Evolutionary conservation across 1,140 invertebrate genomes (phyloP), one percentile per base, ranked within the genome.

Genomic region (Atta colombica): DNA sequence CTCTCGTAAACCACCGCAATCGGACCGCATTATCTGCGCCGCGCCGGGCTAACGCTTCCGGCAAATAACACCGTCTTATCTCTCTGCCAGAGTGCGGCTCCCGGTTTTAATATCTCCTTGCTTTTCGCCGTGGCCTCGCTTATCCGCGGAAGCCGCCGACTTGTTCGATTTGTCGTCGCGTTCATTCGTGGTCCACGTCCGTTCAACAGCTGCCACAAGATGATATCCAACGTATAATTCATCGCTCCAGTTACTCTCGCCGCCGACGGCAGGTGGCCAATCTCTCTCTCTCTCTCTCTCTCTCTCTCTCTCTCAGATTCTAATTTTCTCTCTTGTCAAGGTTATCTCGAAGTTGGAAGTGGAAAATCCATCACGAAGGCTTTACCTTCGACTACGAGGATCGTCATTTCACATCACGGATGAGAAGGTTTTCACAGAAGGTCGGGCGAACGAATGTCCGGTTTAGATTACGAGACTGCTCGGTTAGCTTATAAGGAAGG

Each of bases 191-290:
- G 39, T 28, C 25, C 55, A 21, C 74, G 55, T 89, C 71, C 45
- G n/a, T 90, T 85, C 72, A 90, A 74, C 85, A 85, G 86, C 81
- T 88, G 89, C 49, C 10, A 31, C 69, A 35, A 71, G 86, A 85
- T 82, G 81, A 90, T 88, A 88, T 77, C 77, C 89, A 49, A 63
- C 60, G 85, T 71, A 77, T 90, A 89, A 90, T 90, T 90, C 89
- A 90, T 90, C 89, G 89, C 77, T 82, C 89, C 85, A 89, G 88
- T 90, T 90, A 77, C 51, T 81, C 31, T 69, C 25, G 35, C 85
- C 53, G 66, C 68, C 39, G 74, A 77, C 89, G 77, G 86, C 89
- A 90, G 89, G 89, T 90, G 89, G 89, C 75, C 89, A 72, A 81
- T 87, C 72, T 87, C 72, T 60, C 6, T 66, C 18, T 66, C 4